Conservation (phyloP, 1,140 invertebrate genomes). For the Micrasema minimum region DNA sequence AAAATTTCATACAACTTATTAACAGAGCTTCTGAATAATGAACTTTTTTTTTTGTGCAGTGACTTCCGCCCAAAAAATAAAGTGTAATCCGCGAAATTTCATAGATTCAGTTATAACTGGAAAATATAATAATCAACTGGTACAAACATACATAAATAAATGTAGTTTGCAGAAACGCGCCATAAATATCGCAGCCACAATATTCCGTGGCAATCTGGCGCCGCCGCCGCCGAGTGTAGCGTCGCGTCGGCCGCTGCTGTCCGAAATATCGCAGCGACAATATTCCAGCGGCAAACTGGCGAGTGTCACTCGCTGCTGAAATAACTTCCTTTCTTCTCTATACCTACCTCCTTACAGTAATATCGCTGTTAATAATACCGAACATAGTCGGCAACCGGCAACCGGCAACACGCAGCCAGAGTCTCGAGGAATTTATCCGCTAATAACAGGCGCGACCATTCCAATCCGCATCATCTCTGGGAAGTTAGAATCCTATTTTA, state of each 20-base stretch:
- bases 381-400: not conserved
- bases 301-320: not conserved
- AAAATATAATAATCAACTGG: no score
- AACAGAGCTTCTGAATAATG: no score
- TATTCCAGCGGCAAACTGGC: not conserved
- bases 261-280: slow-evolving; percentile 11
- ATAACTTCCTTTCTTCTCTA: slow-evolving; percentile 19
- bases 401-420: no score
- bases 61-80: no score
- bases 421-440: not conserved
- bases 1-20: no score
- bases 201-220: not conserved
- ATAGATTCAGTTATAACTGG: no score
- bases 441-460: not conserved
- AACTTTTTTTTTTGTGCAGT: no score
- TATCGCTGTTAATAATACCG: not conserved
- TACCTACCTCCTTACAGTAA: not conserved
- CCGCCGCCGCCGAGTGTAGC: no score
- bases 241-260: not conserved
- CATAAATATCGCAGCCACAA: slow-evolving; percentile 10
- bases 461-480: no score
- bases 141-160: no score
- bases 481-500: no score
- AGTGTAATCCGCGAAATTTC: no score
- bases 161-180: slow-evolving; percentile 5